Base-by-base conservation (phyloP, 2,113 vertebrate species). In the Emydura subglobosa region DNA sequence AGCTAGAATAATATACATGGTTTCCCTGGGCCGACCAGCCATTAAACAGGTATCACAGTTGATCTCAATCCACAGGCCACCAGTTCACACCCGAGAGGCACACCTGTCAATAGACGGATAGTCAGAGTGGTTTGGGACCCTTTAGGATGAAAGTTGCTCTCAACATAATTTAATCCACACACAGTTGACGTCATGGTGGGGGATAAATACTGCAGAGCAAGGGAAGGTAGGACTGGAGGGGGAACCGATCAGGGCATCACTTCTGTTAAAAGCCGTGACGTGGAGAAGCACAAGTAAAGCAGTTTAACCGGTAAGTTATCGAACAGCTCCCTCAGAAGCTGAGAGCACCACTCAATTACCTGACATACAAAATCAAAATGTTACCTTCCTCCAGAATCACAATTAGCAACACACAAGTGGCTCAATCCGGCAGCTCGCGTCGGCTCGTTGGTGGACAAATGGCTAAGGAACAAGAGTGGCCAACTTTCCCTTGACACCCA, bases 351-450 rank as follows among this genome's bases (percentile, higher is more conserved):
- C 61, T 42, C 78, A 59, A 92, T 91, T 6, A 39, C 54, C 3
- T 76, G 68, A 61, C 1, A 2, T 3, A 21, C 53, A 85, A 61
- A 82, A 6, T 88, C 72, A 55, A 2, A 27, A 31, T 14, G 27
- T 11, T 31, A 31, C 12, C 90, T 93, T 91, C 92, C 88, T 87
- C 55, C 3, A 59, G 34, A 31, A 6, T 78, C 4, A 0, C 39
- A 25, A 2, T 9, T 12, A 55, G n/a, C 83, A 0, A 2, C 0
- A 14, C 1, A 11, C 42, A 8, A 61, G 29, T 29, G 3, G 27
- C 29, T 61, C 13, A 3, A 31, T 34, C 1, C 16, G 55, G 50
- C 39, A 11, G 34, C 34, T 65, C n/a, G n/a, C 21, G 1, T 0
- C 59, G 25, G 5, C 2, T 5, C 34, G 76, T 53, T 2, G 7